Percentiles rank a stretch among this genome's conserved stretches.
Evolutionary conservation across 2,888 invertebrate genomes (phyloP).

Genomic region (Pammene aurita): DNA sequence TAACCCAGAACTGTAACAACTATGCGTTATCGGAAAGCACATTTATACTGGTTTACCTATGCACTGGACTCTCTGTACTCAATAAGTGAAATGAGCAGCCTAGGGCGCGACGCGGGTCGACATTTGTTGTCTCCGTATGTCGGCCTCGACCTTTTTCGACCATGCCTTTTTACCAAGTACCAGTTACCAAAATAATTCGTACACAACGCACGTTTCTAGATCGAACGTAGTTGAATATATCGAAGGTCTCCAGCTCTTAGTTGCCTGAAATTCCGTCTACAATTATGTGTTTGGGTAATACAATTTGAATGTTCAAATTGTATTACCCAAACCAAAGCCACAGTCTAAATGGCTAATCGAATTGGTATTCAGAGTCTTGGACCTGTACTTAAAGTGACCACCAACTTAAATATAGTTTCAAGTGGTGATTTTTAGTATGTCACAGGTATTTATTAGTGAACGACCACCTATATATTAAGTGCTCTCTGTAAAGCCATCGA

Average conservation of each 20-base stretch:
- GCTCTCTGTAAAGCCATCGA: no score
- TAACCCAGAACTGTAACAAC: background rate
- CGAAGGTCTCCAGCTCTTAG: background rate
- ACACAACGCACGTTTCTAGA: slow-evolving; percentile 33
- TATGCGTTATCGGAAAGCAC: no score
- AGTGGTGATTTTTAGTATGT: background rate
- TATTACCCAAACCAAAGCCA: background rate
- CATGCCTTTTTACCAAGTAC: slow-evolving; percentile 28
- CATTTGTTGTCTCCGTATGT: slow-evolving; percentile 17
- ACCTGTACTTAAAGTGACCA: background rate
- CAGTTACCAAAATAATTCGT: slow-evolving; percentile 24
- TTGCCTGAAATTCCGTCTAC: background rate
- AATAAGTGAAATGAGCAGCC: background rate
- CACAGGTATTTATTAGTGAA: no score
- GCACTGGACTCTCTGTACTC: background rate
- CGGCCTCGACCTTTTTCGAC: slow-evolving; percentile 29
- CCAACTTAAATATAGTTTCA: background rate
- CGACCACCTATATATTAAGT: no score
- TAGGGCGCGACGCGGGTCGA: slow-evolving; percentile 36
- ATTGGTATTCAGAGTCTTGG: slow-evolving; percentile 5
- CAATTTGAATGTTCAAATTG: slow-evolving; percentile 6
- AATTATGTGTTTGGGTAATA: no score
- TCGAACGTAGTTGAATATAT: slow-evolving; percentile 23
- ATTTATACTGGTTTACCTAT: background rate
- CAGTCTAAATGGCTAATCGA: slow-evolving; percentile 15